Conservation (phyloP, 53 echinoderm and acorn worm species). For the Stichopus horrens region DNA sequence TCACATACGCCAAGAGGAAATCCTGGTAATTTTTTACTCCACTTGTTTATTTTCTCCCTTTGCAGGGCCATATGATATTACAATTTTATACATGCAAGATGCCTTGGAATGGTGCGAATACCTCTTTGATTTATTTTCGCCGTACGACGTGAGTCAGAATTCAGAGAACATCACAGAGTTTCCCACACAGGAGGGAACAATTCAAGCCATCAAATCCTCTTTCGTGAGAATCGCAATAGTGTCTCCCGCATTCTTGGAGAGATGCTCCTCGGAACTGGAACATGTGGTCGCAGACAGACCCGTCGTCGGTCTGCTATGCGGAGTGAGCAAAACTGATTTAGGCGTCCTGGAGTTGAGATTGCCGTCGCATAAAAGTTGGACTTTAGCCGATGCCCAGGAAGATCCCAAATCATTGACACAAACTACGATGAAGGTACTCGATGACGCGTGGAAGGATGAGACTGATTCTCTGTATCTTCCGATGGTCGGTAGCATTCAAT, state of each 20-base stretch:
- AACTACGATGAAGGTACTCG: slow-evolving; percentile 61
- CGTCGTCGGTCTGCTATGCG: slow-evolving; percentile 82
- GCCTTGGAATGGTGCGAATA: slow-evolving; percentile 90
- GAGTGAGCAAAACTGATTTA: slow-evolving; percentile 66
- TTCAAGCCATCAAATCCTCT: slow-evolving; percentile 67
- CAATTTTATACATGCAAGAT: slow-evolving; percentile 87
- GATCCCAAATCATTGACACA: slow-evolving; percentile 55
- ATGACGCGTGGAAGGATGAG: slow-evolving; percentile 5
- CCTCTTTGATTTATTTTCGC: slow-evolving; percentile 89
- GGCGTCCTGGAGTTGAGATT: slow-evolving; percentile 41
- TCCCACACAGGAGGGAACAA: slow-evolving; percentile 61
- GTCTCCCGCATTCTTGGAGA: slow-evolving; percentile 74
- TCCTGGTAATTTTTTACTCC: too few relatives aligned
- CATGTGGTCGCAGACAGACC: slow-evolving; percentile 39
- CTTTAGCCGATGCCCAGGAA: slow-evolving; percentile 63
- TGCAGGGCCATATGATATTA: slow-evolving; percentile 71
- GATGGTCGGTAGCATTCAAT: not conserved
- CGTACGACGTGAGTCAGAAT: slow-evolving; percentile 80
- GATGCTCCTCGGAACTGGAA: slow-evolving; percentile 46
- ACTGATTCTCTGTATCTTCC: slow-evolving; percentile 7
- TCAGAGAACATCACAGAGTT: slow-evolving; percentile 77
- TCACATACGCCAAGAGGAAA: too few relatives aligned
- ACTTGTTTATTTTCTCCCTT: slow-evolving; percentile 11
- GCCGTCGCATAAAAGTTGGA: slow-evolving; percentile 64
- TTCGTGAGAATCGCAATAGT: slow-evolving; percentile 76